A percentile compares a stretch with the other conserved stretches of the same genome.
These are phyloP conservation scores for Amia ocellicauda DNA, from an alignment of 2,113 vertebrate species.

Conservation along the genomic window DNA sequence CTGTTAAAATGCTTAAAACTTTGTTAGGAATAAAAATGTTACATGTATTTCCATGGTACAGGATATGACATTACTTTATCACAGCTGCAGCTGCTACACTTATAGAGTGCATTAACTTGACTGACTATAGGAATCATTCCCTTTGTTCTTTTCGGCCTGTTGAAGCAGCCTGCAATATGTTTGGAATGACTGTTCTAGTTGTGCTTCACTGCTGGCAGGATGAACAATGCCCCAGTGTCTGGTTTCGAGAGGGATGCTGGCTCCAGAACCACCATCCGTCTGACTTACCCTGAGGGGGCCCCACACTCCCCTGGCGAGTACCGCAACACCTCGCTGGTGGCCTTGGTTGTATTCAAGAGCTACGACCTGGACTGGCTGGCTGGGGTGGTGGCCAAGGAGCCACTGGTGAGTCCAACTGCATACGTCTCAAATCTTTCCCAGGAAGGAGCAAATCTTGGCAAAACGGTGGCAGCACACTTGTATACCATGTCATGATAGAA, in stretches of 20 bases:
- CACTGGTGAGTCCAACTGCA: constrained; percentile 52
- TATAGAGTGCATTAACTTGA: too few relatives aligned
- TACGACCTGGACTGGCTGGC: constrained; percentile 71
- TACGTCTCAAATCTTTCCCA: too few relatives aligned
- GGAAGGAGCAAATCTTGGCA: too few relatives aligned
- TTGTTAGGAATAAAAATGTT: too few relatives aligned
- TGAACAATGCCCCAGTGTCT: constrained; percentile 70
- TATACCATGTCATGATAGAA: too few relatives aligned
- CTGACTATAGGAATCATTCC: too few relatives aligned
- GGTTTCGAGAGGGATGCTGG: constrained; percentile 65
- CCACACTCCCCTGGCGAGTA: constrained; percentile 56
- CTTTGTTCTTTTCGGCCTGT: too few relatives aligned
- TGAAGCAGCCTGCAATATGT: not conserved
- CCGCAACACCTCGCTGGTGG: constrained; percentile 51
- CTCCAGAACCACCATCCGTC: constrained; percentile 65
- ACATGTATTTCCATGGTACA: too few relatives aligned
- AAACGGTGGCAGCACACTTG: too few relatives aligned
- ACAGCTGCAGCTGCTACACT: too few relatives aligned
- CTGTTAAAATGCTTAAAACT: too few relatives aligned
- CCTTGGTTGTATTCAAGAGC: constrained; percentile 65
- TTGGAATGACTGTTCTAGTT: not conserved
- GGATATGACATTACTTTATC: too few relatives aligned
- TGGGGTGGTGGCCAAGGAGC: constrained; percentile 59
- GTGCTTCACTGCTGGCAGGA: constrained; percentile 36
- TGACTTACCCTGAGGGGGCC: constrained; percentile 70